phyloP scores from a whole-genome alignment of 92 coral and sea anemone genomes.

The Parazoanthus darwini region DNA sequence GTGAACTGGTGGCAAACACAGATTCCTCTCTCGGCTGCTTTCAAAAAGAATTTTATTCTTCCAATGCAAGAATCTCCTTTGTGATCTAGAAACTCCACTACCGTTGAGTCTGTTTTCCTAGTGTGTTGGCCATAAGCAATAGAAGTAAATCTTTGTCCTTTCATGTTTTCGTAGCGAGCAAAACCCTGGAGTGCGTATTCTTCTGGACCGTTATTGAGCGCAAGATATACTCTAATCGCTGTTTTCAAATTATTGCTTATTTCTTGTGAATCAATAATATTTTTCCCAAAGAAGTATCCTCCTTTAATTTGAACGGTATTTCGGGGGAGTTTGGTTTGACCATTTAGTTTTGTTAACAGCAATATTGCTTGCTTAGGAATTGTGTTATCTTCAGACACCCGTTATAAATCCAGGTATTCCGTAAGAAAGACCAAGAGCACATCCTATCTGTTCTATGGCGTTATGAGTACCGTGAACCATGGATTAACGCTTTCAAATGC shows the following conservation, averaged over 20 bases:
- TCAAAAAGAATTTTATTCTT: no score
- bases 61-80: background rate
- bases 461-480: constrained; percentile 55
- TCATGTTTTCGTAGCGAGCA: constrained; percentile 29
- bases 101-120: background rate
- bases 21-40: background rate
- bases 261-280: background rate
- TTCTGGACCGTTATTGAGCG: constrained; percentile 27
- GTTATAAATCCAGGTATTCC: constrained; percentile 44
- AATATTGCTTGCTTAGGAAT: constrained; percentile 37
- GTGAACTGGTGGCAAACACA: constrained; percentile 9
- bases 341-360: constrained; percentile 49
- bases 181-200: constrained; percentile 31
- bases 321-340: constrained; percentile 27
- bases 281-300: constrained; percentile 39
- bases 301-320: constrained; percentile 28
- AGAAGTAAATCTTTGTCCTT: constrained; percentile 36
- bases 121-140: background rate
- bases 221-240: constrained; percentile 10
- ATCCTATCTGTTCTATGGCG: constrained; percentile 57
- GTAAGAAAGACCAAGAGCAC: constrained; percentile 61
- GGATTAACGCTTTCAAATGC: constrained; percentile 48
- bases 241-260: constrained; percentile 43
- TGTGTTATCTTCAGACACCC: background rate
- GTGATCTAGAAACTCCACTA: background rate